These are phyloP conservation scores for Bombus sibiricus DNA, from an alignment of 1,140 invertebrate species.

Conservation along the genomic window DNA sequence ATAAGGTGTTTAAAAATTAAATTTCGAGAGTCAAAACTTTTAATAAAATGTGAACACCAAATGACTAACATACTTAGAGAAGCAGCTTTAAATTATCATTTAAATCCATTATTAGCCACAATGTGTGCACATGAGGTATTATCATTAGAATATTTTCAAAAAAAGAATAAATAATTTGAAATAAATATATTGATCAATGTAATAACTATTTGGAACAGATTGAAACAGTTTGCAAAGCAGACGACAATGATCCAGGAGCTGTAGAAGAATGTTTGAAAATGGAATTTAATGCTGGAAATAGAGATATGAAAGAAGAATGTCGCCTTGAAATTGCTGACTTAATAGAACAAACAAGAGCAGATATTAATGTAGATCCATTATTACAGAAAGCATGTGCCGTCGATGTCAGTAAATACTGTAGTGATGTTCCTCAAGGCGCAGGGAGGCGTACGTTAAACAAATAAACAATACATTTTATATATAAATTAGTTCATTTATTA, in stretches of 20 bases:
- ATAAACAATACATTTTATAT: slow-evolving; percentile 16
- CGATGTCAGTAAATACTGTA: slow-evolving; percentile 93
- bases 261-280: slow-evolving; percentile 95
- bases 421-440: slow-evolving; percentile 91
- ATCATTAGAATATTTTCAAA: slow-evolving; percentile 19
- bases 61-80: slow-evolving; percentile 92
- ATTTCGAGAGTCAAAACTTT: slow-evolving; percentile 89
- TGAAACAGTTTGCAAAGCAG: slow-evolving; percentile 79
- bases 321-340: slow-evolving; percentile 90
- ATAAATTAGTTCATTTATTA: neutral
- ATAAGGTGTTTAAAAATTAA: slow-evolving; percentile 89
- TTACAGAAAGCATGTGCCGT: slow-evolving; percentile 90
- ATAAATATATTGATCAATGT: neutral
- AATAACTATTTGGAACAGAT: slow-evolving; percentile 40
- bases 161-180: neutral
- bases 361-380: slow-evolving; percentile 92
- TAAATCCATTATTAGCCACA: slow-evolving; percentile 91
- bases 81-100: slow-evolving; percentile 92
- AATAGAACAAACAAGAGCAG: slow-evolving; percentile 90
- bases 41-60: slow-evolving; percentile 90
- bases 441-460: slow-evolving; percentile 88
- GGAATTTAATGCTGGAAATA: slow-evolving; percentile 87
- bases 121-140: slow-evolving; percentile 87
- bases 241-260: slow-evolving; percentile 80
- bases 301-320: slow-evolving; percentile 89